Evolutionary conservation across 2,797 vertebrate species (phyloP), one percentile per base, ranked within the genome.

Genomic region (Ctenopoma kingsleyae): DNA sequence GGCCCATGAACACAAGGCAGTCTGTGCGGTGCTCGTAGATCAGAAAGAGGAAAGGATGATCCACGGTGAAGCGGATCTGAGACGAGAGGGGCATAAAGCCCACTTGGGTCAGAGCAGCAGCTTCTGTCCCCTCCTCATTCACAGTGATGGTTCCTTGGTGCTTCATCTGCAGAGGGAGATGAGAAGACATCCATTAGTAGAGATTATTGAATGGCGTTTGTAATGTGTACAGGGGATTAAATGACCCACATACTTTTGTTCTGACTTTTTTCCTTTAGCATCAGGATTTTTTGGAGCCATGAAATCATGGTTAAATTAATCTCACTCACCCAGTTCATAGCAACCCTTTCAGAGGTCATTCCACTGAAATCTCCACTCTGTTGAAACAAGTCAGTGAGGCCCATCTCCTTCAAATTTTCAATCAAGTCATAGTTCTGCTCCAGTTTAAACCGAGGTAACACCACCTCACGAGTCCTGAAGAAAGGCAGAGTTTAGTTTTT

Each of bases 31-130:
- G 97, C 74, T 99, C 98, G 0, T 99, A 99, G 91, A 99, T 93
- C 15, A 99, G 92, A 83, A 99, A 98, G 68, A 99, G 86, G 82
- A 99, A 99, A 4, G 98, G 98, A 0, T 94, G 96, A 82, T 98
- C 97, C 0, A 95, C 94, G 0, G 92, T 50, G 16, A 99, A 98
- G 27, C 95, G 96, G 46, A 94, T 96, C 91, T 99, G 98, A 40
- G 96, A 93, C 13, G 98, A 97, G 54, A 99, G 94, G 0, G 98
- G 98, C 97, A 97, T 99, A 89, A 99, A 99, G 41, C 96, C 96
- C 13, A 98, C 94, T 0, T 93, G 95, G 71, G 98, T 98, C 66
- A 99, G 87, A 0, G 96, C 88, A 0, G 94, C 97, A 0, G 97
- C 98, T 74, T 98, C 95, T 0, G 97, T 99, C 23, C 98, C 98